Evolutionary conservation across 2,113 vertebrate genomes (phyloP).

Genomic region (Struthio camelus): DNA sequence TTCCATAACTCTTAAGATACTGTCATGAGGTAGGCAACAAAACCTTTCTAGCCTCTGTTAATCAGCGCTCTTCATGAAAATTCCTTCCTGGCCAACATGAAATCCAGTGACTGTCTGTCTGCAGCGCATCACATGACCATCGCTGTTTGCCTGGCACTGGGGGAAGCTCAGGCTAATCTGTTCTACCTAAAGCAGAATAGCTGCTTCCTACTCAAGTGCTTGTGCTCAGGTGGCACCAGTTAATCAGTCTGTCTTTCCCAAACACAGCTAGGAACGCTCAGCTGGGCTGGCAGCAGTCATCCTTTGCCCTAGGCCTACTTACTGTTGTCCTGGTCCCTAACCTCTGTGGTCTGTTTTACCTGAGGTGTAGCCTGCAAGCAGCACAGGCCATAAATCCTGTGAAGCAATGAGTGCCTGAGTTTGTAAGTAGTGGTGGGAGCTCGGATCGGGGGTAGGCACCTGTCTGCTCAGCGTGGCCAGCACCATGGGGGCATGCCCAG

Average conservation of each 20-base stretch:
- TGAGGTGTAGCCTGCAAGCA: background rate
- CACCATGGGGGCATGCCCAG: background rate
- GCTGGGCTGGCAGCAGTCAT: background rate
- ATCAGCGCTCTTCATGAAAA: background rate
- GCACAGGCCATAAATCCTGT: background rate
- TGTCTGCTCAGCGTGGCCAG: background rate
- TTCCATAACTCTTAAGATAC: background rate
- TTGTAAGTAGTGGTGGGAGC: background rate
- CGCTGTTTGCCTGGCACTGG: background rate
- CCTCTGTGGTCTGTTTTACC: background rate
- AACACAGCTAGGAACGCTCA: background rate
- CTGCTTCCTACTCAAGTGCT: background rate
- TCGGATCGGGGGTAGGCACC: background rate
- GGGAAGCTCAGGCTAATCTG: background rate
- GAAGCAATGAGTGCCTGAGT: background rate
- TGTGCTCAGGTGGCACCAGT: background rate
- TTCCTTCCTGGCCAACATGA: background rate
- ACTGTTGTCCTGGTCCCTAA: background rate
- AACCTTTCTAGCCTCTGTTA: background rate
- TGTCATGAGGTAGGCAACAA: background rate
- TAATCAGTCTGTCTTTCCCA: background rate
- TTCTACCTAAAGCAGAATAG: background rate
- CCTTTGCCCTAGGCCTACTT: background rate
- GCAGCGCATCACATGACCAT: background rate
- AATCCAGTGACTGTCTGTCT: background rate